These are phyloP conservation scores for Xanthorhoe designata DNA, from an alignment of 2,888 invertebrate species.

Conservation along the genomic window DNA sequence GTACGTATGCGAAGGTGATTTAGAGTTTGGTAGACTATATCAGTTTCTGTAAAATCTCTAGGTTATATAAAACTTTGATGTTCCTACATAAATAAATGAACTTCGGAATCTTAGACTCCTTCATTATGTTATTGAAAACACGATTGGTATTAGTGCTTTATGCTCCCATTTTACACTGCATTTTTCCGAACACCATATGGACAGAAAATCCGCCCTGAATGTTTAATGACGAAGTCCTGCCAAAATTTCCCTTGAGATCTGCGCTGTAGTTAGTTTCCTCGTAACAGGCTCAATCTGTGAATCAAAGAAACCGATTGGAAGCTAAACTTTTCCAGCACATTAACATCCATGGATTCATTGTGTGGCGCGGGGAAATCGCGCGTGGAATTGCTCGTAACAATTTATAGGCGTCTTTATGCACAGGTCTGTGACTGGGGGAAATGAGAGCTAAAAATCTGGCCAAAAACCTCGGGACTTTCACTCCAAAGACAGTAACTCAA, in stretches of 20 bases:
- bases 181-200: neutral
- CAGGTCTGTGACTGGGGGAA: neutral
- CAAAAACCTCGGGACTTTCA: neutral
- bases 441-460: neutral
- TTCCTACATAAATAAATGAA: too few relatives aligned
- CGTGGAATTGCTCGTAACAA: constrained; percentile 51
- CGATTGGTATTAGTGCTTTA: neutral
- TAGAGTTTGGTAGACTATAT: too few relatives aligned
- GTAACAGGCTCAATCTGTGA: constrained; percentile 7
- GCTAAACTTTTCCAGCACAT: constrained; percentile 42
- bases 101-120: too few relatives aligned
- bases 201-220: neutral
- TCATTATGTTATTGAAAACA: too few relatives aligned
- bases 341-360: constrained; percentile 54
- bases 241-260: neutral
- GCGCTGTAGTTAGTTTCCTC: neutral
- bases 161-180: neutral
- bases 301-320: constrained; percentile 32
- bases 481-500: too few relatives aligned
- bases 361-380: constrained; percentile 51
- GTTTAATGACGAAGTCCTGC: neutral
- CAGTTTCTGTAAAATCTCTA: too few relatives aligned
- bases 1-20: too few relatives aligned
- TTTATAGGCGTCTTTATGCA: constrained; percentile 46
- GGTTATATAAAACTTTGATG: too few relatives aligned